Percentiles rank a stretch among this genome's conserved stretches.
These are phyloP conservation scores for Aleiodes sp. DNA, from an alignment of 1,140 invertebrate species.

Conservation along the genomic window DNA sequence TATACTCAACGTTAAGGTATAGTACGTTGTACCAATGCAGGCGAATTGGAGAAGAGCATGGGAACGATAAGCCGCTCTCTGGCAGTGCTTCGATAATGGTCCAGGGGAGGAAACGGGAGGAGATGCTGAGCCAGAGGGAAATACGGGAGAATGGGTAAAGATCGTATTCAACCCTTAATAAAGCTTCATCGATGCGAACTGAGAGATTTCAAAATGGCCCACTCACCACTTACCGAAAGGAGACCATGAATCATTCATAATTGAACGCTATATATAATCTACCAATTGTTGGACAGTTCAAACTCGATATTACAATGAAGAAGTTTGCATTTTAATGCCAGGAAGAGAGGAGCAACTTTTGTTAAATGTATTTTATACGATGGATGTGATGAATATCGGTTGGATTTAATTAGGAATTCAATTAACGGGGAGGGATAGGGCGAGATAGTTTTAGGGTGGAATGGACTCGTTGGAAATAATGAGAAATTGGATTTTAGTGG, in stretches of 20 bases:
- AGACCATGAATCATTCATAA: not conserved
- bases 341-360: no score
- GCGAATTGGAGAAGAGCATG: not conserved
- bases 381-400: no score
- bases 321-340: no score
- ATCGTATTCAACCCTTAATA: constrained; percentile 11
- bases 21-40: not conserved
- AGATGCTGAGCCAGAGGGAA: not conserved
- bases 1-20: not conserved
- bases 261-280: no score
- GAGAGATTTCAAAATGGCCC: not conserved
- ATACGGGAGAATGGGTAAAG: not conserved
- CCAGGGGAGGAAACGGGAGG: not conserved
- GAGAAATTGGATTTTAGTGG: no score
- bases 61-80: not conserved
- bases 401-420: no score
- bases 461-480: no score
- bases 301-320: no score
- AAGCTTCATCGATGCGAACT: constrained; percentile 1
- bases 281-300: no score
- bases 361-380: no score
- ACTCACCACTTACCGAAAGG: not conserved
- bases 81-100: not conserved
- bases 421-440: no score
- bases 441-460: no score